Evolutionary conservation across 2,888 invertebrate species (phyloP), one percentile per base, ranked within the genome.

Genomic region (Synanthedon myopaeformis): DNA sequence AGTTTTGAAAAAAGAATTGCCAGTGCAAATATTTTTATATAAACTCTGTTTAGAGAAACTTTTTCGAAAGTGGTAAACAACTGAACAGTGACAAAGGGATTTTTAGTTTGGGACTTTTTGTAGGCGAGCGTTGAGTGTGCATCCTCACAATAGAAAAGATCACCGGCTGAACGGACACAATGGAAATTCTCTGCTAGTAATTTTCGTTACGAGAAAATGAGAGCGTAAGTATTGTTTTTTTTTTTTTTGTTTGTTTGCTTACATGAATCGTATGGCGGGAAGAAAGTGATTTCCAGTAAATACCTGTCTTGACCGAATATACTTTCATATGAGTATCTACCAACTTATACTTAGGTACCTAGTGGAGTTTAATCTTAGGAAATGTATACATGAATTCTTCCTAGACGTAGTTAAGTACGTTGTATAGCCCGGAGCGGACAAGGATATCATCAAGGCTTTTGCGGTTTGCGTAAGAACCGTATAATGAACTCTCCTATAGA

Each of bases 191-290:
- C 69, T 67, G 65, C 71, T 66, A 70, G 80, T 81, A 76, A 82
- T 82, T 75, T 76, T 76, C 70, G 74, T 73, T 72, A 66, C 72
- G 66, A 70, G 78, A 86, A 84, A 83, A 87, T 87, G 86, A 82
- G 76, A 82, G 73, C 77, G 86, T 86, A 79, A 86, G 86, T 71
- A 77, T 75, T 76, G 67, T 75, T 61, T 66, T 61, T 61, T 70
- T 70, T 69, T 61, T 74, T 70, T 70, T 70, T 69, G 61, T 74
- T 70, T 13, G 51, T 35, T 45, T 45, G 13, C 14, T 45, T 12
- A 45, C 14, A 45, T 14, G 14, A 45, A 45, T 45, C 45, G 4
- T 12, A n/a, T 45, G 45, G 45, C 45, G n/a, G 14, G 13, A n/a
- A 45, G 45, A n/a, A 23, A 23, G 23, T 23, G 13, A 42, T 42